These are phyloP conservation scores for Camponotus fellah DNA, from an alignment of 2,888 invertebrate genomes.

Conservation along the genomic window DNA sequence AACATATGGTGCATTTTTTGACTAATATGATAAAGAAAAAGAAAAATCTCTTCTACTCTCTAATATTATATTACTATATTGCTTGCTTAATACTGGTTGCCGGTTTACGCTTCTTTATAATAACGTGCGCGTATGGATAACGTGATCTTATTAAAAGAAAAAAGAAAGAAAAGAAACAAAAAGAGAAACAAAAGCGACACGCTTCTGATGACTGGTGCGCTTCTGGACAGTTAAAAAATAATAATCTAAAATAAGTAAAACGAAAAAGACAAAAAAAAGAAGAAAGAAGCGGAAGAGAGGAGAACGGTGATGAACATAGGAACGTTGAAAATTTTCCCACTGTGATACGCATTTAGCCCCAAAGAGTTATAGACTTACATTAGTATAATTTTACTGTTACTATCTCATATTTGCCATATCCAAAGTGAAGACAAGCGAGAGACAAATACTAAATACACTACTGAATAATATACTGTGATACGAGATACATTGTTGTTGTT, in stretches of 20 bases:
- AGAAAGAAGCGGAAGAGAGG: conserved; percentile 51
- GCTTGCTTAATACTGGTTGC: conserved; percentile 80
- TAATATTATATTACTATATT: conserved; percentile 75
- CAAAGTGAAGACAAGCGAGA: conserved; percentile 80
- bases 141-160: conserved; percentile 65
- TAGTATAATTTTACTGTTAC: conserved; percentile 84
- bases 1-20: conserved; percentile 82
- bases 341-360: conserved; percentile 86
- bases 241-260: conserved; percentile 66
- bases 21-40: conserved; percentile 67
- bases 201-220: conserved; percentile 76
- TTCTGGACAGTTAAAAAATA: conserved; percentile 75
- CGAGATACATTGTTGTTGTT: conserved; percentile 84
- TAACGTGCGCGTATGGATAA: conserved; percentile 71
- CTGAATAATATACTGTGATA: conserved; percentile 84
- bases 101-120: conserved; percentile 75
- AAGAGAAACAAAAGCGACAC: conserved; percentile 45
- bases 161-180: background rate
- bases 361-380: conserved; percentile 85
- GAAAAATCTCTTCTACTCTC: conserved; percentile 66
- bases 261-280: conserved; percentile 60
- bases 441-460: conserved; percentile 82
- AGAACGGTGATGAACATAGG: conserved; percentile 52
- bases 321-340: conserved; percentile 82
- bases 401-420: conserved; percentile 85